Evolutionary conservation across 2,113 vertebrate genomes (phyloP).

Genomic region (Larimichthys polyactis): DNA sequence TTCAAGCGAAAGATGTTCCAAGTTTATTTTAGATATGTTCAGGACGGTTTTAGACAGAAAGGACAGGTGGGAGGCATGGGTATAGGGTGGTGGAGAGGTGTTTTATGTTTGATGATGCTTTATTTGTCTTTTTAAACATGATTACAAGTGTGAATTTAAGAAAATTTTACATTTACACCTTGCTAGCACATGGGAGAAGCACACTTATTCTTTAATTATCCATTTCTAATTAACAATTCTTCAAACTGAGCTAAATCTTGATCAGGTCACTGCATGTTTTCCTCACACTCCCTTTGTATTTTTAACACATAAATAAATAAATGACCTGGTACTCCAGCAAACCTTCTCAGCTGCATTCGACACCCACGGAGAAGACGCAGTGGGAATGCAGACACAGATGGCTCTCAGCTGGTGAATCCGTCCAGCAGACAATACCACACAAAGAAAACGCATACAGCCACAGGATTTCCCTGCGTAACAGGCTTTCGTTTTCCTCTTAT

Average conservation of each 20-base stretch:
- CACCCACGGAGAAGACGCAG: slow-evolving; percentile 50
- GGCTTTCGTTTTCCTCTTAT: not conserved
- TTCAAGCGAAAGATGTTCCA: not conserved
- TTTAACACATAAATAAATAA: slow-evolving; percentile 36
- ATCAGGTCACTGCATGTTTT: not conserved
- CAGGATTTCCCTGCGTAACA: not conserved
- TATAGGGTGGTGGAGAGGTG: not conserved
- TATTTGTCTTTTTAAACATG: no score
- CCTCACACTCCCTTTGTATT: not conserved
- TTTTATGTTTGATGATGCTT: not conserved
- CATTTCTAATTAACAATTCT: not conserved
- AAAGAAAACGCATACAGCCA: slow-evolving; percentile 5
- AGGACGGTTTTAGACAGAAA: no score
- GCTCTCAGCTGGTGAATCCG: slow-evolving; percentile 57
- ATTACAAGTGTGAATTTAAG: no score
- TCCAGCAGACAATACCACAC: slow-evolving; percentile 48
- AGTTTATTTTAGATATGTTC: not conserved
- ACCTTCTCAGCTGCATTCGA: slow-evolving; percentile 55
- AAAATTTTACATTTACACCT: no score
- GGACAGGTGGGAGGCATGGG: no score
- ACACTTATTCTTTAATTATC: not conserved
- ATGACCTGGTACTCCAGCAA: slow-evolving; percentile 39
- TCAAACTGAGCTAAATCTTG: not conserved
- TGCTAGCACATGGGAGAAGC: no score
- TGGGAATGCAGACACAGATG: slow-evolving; percentile 67